phyloP scores from a whole-genome alignment of 2,113 vertebrate genomes.

The cattle (Bos taurus) region ARS-UCD2.0 NC_037334.1:47400001-47400500 shows the following conservation, averaged over 20 bases:
- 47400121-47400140: rapidly evolving
- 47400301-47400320: neutral
- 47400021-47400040: constrained; percentile 83
- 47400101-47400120: neutral
- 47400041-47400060: constrained; percentile 70
- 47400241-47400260: neutral
- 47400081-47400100: neutral
- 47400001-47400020: constrained; percentile 80
- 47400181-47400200: neutral
- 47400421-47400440: neutral
- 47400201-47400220: neutral
- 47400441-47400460: neutral
- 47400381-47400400: neutral
- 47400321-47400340: neutral
- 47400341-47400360: neutral
- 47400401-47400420: constrained; percentile 13
- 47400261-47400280: neutral
- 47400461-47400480: neutral
- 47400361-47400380: neutral
- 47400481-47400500: neutral
- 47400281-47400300: neutral
- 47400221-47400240: neutral
- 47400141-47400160: neutral
- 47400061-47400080: constrained; percentile 52
- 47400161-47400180: neutral